A percentile compares a stretch with the other conserved stretches of the same genome.
These are phyloP conservation scores for Lasioglossum vierecki DNA, from an alignment of 2,888 invertebrate genomes.

Conservation along the genomic window DNA sequence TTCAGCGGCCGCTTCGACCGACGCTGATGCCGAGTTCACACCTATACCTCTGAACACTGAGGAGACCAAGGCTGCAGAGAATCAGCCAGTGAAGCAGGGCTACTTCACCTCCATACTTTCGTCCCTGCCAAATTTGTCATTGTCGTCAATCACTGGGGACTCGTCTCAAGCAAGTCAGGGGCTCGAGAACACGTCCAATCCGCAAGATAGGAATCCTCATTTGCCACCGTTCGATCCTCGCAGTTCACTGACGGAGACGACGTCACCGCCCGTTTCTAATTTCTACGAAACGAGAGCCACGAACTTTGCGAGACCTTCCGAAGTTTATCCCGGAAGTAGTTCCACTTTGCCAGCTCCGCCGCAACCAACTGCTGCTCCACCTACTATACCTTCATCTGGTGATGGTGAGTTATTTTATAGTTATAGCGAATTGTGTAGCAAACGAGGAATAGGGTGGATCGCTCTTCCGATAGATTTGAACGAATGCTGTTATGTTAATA, in stretches of 20 bases:
- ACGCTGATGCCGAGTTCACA: slow-evolving; percentile 34
- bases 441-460: not conserved
- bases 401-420: slow-evolving; percentile 65
- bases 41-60: slow-evolving; percentile 42
- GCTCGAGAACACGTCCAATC: slow-evolving; percentile 12
- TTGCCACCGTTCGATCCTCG: slow-evolving; percentile 54
- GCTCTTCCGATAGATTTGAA: too few relatives aligned
- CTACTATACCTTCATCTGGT: slow-evolving; percentile 65
- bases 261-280: slow-evolving; percentile 52
- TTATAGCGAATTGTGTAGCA: not conserved
- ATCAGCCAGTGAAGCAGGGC: slow-evolving; percentile 69
- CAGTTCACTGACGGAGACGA: slow-evolving; percentile 43
- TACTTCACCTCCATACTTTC: slow-evolving; percentile 81
- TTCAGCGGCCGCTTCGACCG: not conserved
- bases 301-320: slow-evolving; percentile 41
- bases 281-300: slow-evolving; percentile 50
- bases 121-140: slow-evolving; percentile 79
- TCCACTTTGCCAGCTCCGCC: slow-evolving; percentile 45
- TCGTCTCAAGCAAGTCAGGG: slow-evolving; percentile 47
- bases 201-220: slow-evolving; percentile 51
- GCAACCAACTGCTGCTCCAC: slow-evolving; percentile 58
- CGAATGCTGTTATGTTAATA: too few relatives aligned
- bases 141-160: slow-evolving; percentile 77
- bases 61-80: slow-evolving; percentile 41
- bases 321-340: slow-evolving; percentile 29